Percentiles rank a stretch among this genome's conserved stretches.
phyloP scores from a whole-genome alignment of 2,113 vertebrate species.

The Barnardius zonarius region DNA sequence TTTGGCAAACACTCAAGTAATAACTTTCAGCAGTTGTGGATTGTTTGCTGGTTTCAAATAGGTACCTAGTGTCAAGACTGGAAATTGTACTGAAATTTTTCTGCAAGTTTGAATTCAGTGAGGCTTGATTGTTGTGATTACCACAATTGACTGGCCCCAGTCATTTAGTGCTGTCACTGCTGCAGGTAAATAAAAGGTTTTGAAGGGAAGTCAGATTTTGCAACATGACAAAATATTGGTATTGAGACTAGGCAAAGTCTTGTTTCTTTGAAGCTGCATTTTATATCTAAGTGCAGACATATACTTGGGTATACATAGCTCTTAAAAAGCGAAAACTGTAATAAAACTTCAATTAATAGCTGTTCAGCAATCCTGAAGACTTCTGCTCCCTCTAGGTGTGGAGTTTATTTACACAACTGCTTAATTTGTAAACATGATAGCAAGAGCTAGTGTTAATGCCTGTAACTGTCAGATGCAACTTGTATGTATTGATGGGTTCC shows the following conservation, averaged over 20 bases:
- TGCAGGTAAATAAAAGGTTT: neutral
- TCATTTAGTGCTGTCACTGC: neutral
- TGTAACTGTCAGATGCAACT: neutral
- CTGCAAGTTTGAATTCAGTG: neutral
- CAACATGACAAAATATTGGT: neutral
- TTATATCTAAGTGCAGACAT: neutral
- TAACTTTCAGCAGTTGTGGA: neutral
- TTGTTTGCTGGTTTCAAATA: neutral
- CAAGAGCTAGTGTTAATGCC: neutral
- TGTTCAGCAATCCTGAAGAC: neutral
- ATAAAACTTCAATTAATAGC: neutral
- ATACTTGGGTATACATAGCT: neutral
- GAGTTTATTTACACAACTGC: neutral
- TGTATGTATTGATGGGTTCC: neutral
- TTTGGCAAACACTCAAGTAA: neutral
- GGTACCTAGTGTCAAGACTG: neutral
- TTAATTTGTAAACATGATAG: neutral
- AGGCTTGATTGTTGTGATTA: neutral
- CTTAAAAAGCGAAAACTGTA: neutral
- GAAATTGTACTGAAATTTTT: neutral
- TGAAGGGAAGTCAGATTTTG: neutral
- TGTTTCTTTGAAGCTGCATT: neutral
- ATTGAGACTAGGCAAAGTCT: neutral
- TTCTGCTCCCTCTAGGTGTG: neutral
- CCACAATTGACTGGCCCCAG: neutral